phyloP scores from a whole-genome alignment of 2,888 invertebrate species.

The Trichopria drosophilae region DNA sequence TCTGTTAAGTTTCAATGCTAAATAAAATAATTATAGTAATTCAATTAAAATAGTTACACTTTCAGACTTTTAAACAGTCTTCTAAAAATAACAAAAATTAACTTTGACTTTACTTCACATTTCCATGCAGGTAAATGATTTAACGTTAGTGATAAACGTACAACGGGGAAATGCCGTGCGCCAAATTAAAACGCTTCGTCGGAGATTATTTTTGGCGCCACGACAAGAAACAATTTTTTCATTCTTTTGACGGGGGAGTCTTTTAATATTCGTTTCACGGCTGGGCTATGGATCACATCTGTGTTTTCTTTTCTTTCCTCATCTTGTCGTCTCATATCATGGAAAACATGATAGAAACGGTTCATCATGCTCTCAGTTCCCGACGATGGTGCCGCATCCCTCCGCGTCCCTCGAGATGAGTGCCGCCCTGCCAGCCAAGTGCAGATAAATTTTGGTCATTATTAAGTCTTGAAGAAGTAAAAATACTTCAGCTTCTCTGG shows the following conservation, averaged over 20 bases:
- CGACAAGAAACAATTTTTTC: not conserved
- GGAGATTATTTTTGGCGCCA: not conserved
- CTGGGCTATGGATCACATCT: conserved; percentile 28
- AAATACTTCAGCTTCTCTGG: no score
- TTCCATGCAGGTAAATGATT: no score
- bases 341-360: conserved; percentile 7
- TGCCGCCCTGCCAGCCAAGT: conserved; percentile 6
- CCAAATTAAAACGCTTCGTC: conserved; percentile 13
- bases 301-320: conserved; percentile 6
- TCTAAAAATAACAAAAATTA: no score
- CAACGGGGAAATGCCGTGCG: no score
- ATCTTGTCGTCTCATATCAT: conserved; percentile 2
- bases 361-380: conserved; percentile 24
- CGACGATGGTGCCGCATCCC: conserved; percentile 4
- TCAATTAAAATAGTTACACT: no score
- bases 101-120: no score
- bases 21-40: no score
- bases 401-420: not conserved
- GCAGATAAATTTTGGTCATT: conserved; percentile 35
- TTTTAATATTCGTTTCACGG: conserved; percentile 33
- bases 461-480: conserved; percentile 32
- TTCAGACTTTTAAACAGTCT: no score
- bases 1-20: no score
- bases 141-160: no score
- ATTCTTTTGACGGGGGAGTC: not conserved